A percentile compares a stretch with the other conserved stretches of the same genome.
phyloP scores from a whole-genome alignment of 1,140 invertebrate species.

The Cotesia typhae region DNA sequence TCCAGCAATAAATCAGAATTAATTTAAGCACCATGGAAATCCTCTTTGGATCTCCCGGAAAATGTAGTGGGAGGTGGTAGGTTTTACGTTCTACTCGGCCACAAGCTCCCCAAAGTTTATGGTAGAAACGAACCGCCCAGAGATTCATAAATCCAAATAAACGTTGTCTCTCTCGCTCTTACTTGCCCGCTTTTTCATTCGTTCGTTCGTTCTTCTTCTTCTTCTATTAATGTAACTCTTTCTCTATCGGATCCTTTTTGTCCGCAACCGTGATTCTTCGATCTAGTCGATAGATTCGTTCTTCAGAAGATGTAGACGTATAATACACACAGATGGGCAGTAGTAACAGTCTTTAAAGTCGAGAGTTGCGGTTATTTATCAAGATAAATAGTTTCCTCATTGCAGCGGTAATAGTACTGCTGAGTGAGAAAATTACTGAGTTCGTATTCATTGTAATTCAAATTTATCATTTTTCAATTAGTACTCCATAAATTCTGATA shows the following conservation, averaged over 20 bases:
- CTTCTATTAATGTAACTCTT: not conserved
- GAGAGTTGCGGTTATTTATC: slow-evolving; percentile 22
- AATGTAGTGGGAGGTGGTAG: slow-evolving; percentile 2
- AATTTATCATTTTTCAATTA: too few species aligned
- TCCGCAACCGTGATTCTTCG: not conserved
- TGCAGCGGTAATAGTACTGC: not conserved
- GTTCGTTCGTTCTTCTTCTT: not conserved
- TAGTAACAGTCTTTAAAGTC: not conserved
- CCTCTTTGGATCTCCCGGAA: slow-evolving; percentile 38
- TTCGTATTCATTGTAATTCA: not conserved
- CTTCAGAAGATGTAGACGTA: not conserved
- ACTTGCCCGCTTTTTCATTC: not conserved
- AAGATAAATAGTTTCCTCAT: slow-evolving; percentile 24
- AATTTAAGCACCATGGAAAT: slow-evolving; percentile 51
- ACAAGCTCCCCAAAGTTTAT: slow-evolving; percentile 35
- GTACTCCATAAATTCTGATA: not conserved
- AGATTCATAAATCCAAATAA: slow-evolving; percentile 62
- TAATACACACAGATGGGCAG: not conserved
- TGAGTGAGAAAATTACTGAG: slow-evolving; percentile 21
- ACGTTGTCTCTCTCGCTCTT: slow-evolving; percentile 28
- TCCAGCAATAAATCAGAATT: slow-evolving; percentile 57
- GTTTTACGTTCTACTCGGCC: slow-evolving; percentile 48
- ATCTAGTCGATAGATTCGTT: slow-evolving; percentile 19
- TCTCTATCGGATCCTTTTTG: slow-evolving; percentile 25
- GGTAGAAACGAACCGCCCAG: slow-evolving; percentile 28